Conservation (phyloP, 2,888 invertebrate species). For the Eurytoma californica region DNA sequence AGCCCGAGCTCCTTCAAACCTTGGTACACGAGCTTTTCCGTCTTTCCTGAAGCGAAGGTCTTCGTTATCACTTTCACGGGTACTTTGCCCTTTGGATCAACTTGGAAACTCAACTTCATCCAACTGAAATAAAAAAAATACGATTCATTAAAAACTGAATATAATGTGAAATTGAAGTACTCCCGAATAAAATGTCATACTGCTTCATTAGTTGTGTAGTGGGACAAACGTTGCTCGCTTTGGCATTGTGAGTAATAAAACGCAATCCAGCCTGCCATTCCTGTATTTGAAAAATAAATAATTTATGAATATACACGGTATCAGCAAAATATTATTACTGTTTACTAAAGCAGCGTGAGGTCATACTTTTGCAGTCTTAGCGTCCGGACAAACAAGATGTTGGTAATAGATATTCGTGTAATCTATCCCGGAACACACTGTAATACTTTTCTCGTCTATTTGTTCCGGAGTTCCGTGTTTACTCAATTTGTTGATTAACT, state of each 20-base stretch:
- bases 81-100: slow-evolving; percentile 81
- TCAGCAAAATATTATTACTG: neutral
- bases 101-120: slow-evolving; percentile 81
- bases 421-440: slow-evolving; percentile 81
- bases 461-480: slow-evolving; percentile 75
- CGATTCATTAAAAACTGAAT: neutral
- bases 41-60: slow-evolving; percentile 84
- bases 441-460: slow-evolving; percentile 80
- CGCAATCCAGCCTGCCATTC: slow-evolving; percentile 94
- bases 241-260: slow-evolving; percentile 95
- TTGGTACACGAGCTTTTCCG: slow-evolving; percentile 83
- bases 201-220: slow-evolving; percentile 98
- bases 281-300: slow-evolving; percentile 76
- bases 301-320: neutral
- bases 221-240: slow-evolving; percentile 96
- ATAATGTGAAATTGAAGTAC: neutral
- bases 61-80: slow-evolving; percentile 81
- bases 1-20: slow-evolving; percentile 81
- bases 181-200: slow-evolving; percentile 77
- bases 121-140: slow-evolving; percentile 76
- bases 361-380: slow-evolving; percentile 78
- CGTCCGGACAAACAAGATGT: slow-evolving; percentile 79
- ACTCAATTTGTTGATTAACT: slow-evolving; percentile 76
- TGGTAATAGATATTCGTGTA: slow-evolving; percentile 82
- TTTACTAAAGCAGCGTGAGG: neutral